These are phyloP conservation scores for Apocheima hispidaria DNA, from an alignment of 2,888 invertebrate genomes.

Conservation along the genomic window DNA sequence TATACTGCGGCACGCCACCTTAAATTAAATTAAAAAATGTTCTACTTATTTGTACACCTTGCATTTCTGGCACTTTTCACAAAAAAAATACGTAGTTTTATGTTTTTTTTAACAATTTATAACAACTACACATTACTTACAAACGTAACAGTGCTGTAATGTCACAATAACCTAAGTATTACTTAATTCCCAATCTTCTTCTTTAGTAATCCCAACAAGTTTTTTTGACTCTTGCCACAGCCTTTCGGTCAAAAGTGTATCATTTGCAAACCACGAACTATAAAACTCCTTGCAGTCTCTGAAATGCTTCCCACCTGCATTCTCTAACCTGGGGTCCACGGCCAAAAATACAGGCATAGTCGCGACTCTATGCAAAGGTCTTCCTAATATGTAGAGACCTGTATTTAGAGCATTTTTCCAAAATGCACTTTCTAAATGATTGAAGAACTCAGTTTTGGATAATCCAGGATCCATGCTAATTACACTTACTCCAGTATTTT, in stretches of 20 bases:
- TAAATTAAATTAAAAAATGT: no score
- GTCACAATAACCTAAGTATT: no score
- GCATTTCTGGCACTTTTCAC: no score
- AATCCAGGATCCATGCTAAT: constrained; percentile 95
- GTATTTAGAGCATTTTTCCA: constrained; percentile 53
- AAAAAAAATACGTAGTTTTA: no score
- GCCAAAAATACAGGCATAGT: constrained; percentile 68
- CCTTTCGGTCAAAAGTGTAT: constrained; percentile 54
- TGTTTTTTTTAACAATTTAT: no score
- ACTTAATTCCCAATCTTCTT: constrained; percentile 67
- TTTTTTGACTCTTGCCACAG: constrained; percentile 67
- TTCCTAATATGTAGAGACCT: constrained; percentile 57
- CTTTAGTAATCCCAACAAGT: constrained; percentile 56
- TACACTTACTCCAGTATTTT: constrained; percentile 87
- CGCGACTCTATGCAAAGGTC: constrained; percentile 60
- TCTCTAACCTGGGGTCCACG: constrained; percentile 58
- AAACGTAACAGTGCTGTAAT: no score
- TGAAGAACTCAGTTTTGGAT: constrained; percentile 92
- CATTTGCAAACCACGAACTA: constrained; percentile 73
- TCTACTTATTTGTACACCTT: no score
- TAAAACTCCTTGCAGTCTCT: constrained; percentile 69
- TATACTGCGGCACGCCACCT: no score
- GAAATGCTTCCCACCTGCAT: constrained; percentile 68
- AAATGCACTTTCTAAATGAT: constrained; percentile 67
- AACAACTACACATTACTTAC: no score